Evolutionary conservation across 2,797 vertebrate species (phyloP).

Genomic region (Cuculus canorus): DNA sequence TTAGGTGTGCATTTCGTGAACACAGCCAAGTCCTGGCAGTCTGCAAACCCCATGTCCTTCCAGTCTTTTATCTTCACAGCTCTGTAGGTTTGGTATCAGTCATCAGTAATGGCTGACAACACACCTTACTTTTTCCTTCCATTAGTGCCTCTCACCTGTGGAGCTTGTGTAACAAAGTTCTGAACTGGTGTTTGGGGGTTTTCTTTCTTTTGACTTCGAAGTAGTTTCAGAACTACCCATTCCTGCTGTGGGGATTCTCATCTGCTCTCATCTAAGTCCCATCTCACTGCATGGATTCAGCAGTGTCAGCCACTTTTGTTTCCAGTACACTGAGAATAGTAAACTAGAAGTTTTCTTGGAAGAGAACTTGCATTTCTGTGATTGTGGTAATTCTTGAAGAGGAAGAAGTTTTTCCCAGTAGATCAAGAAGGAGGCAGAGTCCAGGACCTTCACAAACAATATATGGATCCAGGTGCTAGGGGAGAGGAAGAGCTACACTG

Average conservation of each 20-base stretch:
- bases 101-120: accelerated
- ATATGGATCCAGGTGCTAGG: not conserved
- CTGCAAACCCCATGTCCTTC: not conserved
- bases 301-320: not conserved
- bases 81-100: not conserved
- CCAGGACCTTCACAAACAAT: not conserved
- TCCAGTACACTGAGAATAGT: not conserved
- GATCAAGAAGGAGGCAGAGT: conserved; percentile 21
- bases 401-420: not conserved
- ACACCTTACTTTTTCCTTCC: not conserved
- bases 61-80: not conserved
- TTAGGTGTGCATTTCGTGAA: not conserved
- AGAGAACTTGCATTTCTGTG: conserved; percentile 19
- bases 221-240: not conserved
- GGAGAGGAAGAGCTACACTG: conserved; percentile 21
- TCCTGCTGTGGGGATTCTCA: not conserved
- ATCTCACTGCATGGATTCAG: not conserved
- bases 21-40: not conserved
- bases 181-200: not conserved
- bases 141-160: not conserved
- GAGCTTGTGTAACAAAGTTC: not conserved
- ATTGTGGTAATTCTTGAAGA: conserved; percentile 10
- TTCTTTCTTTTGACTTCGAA: not conserved
- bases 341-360: not conserved
- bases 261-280: not conserved